phyloP scores from a whole-genome alignment of 1,140 invertebrate species.

The Drosophila varians region DNA sequence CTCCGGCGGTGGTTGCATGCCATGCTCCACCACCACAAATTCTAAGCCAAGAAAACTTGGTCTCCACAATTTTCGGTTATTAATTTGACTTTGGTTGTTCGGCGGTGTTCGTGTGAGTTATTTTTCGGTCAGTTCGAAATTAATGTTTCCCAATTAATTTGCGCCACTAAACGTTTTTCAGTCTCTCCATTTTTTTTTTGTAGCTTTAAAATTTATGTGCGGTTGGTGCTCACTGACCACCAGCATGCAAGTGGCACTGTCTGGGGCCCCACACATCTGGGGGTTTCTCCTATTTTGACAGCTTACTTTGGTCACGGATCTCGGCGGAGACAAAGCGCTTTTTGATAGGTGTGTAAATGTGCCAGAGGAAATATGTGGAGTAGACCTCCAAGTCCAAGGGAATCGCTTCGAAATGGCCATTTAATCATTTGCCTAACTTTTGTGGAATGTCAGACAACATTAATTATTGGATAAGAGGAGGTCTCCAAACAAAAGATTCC shows the following conservation, averaged over 20 bases:
- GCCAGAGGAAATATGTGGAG: conserved; percentile 49
- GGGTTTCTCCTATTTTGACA: conserved; percentile 58
- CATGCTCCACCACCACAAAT: conserved; percentile 27
- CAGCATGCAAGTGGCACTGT: conserved; percentile 55
- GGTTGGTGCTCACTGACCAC: conserved; percentile 55
- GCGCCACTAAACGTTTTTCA: conserved; percentile 72
- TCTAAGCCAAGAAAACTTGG: conserved; percentile 55
- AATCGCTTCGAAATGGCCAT: neutral
- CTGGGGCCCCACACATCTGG: conserved; percentile 22
- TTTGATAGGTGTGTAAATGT: conserved; percentile 67
- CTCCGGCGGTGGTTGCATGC: conserved; percentile 19
- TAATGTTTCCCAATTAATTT: conserved; percentile 75
- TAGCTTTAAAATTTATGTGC: conserved; percentile 59
- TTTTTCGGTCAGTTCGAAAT: conserved; percentile 52
- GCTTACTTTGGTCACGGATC: conserved; percentile 59
- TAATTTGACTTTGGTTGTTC: conserved; percentile 63
- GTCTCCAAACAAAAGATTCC: neutral
- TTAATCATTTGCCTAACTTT: conserved; percentile 27
- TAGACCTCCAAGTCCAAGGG: conserved; percentile 31
- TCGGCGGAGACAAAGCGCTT: conserved; percentile 48
- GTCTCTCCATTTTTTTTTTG: conserved; percentile 3
- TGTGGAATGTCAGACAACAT: neutral
- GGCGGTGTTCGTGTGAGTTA: conserved; percentile 42
- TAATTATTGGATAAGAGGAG: neutral
- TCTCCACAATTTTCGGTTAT: conserved; percentile 63